phyloP scores from a whole-genome alignment of 2,113 vertebrate species.

The Sigmodon hispidus region DNA sequence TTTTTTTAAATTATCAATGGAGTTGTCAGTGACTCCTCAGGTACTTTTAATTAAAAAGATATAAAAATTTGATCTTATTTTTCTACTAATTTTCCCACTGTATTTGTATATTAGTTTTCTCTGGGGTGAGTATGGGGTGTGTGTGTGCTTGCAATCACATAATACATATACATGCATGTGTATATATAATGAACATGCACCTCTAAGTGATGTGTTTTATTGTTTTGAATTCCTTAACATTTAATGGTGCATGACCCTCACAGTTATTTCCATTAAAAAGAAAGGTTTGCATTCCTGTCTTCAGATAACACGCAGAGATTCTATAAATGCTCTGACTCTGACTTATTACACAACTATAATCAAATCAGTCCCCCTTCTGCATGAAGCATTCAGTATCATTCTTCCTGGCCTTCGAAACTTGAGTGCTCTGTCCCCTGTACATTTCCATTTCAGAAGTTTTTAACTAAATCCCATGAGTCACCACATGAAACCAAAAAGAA shows the following conservation, averaged over 20 bases:
- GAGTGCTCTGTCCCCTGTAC: not conserved
- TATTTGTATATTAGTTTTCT: slow-evolving; percentile 20
- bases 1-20: not conserved
- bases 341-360: slow-evolving; percentile 3
- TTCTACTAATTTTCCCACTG: not conserved
- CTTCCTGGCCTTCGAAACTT: slow-evolving; percentile 31
- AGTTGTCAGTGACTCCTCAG: not conserved
- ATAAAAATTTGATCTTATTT: not conserved
- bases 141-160: not conserved
- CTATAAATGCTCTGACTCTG: slow-evolving; percentile 22
- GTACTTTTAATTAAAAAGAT: slow-evolving; percentile 41
- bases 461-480: not conserved
- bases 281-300: not conserved
- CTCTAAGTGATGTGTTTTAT: not conserved
- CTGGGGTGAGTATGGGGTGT: not conserved
- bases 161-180: not conserved
- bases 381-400: not conserved
- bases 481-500: not conserved
- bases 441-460: slow-evolving; percentile 61
- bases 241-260: not conserved
- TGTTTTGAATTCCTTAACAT: slow-evolving; percentile 43
- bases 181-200: not conserved
- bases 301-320: slow-evolving; percentile 7
- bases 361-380: not conserved
- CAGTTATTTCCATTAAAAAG: not conserved